These are phyloP conservation scores for Crotophaga sulcirostris DNA, from an alignment of 2,113 vertebrate genomes.

Conservation along the genomic window DNA sequence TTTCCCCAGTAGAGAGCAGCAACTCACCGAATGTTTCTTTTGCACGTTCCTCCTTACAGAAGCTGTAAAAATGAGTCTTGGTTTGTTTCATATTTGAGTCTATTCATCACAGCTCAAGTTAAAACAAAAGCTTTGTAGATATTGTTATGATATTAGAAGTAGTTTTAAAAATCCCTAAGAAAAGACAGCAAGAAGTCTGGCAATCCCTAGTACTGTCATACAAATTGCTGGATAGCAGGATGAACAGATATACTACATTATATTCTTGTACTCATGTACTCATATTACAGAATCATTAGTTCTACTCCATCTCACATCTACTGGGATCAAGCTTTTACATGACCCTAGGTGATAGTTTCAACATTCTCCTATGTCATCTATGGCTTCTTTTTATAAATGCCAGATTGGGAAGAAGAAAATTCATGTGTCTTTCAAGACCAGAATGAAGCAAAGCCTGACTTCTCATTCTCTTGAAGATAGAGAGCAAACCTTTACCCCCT, in stretches of 20 bases:
- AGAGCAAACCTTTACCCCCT: not conserved
- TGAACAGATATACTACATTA: not conserved
- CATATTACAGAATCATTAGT: not conserved
- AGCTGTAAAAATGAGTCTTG: not conserved
- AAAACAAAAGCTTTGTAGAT: not conserved
- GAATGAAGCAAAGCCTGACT: not conserved
- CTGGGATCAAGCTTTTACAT: not conserved
- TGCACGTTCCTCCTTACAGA: not conserved
- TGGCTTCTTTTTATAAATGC: not conserved
- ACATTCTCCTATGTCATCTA: not conserved
- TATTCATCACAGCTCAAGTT: not conserved
- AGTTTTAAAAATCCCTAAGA: not conserved
- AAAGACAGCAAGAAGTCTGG: not conserved
- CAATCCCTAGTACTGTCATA: not conserved
- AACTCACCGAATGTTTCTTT: constrained; percentile 43
- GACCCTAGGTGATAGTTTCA: not conserved
- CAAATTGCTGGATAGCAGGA: not conserved
- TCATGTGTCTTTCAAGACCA: not conserved
- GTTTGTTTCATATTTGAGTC: not conserved
- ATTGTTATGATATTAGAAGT: not conserved
- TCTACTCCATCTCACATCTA: not conserved
- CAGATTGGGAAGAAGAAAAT: not conserved
- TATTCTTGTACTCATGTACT: not conserved
- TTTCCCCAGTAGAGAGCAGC: constrained; percentile 77
- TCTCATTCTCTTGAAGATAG: not conserved